These are phyloP conservation scores for Psilopsiagon aymara DNA, from an alignment of 2,113 vertebrate species.

Conservation along the genomic window DNA sequence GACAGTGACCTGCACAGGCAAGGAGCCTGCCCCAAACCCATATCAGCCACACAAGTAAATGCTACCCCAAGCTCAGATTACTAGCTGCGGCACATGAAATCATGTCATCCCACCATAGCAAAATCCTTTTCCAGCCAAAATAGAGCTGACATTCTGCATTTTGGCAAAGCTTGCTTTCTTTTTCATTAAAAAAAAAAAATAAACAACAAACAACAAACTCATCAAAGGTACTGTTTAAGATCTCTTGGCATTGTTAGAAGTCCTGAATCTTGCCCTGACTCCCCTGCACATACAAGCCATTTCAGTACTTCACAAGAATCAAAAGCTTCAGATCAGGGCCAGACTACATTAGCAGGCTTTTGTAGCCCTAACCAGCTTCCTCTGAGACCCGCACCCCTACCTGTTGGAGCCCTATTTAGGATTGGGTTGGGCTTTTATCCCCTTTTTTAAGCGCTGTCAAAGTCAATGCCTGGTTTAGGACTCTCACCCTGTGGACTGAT, in stretches of 20 bases:
- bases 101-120: neutral
- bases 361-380: neutral
- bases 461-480: neutral
- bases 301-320: neutral
- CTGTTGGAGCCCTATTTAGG: neutral
- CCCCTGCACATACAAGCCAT: neutral
- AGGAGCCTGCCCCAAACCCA: neutral
- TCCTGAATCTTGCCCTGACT: neutral
- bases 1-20: neutral
- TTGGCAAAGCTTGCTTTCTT: neutral
- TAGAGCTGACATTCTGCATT: neutral
- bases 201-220: neutral
- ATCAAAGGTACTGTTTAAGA: neutral
- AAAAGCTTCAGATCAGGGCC: neutral
- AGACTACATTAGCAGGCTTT: neutral
- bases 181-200: neutral
- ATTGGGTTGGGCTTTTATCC: neutral
- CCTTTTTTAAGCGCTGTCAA: neutral
- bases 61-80: neutral
- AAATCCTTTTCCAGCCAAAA: neutral
- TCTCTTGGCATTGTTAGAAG: neutral
- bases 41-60: neutral
- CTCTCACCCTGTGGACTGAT: neutral
- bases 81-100: neutral
- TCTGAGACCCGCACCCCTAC: neutral